Evolutionary conservation across 2,113 vertebrate genomes (phyloP).

Genomic region (Poeciliopsis occidentalis): DNA sequence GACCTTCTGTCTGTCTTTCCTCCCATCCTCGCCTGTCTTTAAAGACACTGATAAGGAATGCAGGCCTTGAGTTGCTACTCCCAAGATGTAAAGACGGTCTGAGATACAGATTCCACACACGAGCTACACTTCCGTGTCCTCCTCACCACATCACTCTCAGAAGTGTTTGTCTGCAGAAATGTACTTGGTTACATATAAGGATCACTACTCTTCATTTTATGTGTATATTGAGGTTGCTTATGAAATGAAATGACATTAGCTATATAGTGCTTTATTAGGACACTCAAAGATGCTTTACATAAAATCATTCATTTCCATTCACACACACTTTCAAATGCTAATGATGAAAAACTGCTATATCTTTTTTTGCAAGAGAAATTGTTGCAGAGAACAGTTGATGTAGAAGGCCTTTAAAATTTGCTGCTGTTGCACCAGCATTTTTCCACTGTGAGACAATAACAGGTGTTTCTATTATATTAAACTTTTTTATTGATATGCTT

Average conservation of each 20-base stretch:
- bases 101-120: slow-evolving; percentile 41
- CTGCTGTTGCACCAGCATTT: too few relatives aligned
- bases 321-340: too few relatives aligned
- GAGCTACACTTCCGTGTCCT: slow-evolving; percentile 1
- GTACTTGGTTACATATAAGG: neutral
- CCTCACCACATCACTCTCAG: neutral
- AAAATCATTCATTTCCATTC: too few relatives aligned
- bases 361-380: neutral
- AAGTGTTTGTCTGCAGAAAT: neutral
- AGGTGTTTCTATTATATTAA: too few relatives aligned
- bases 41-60: slow-evolving; percentile 45
- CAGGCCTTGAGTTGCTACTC: slow-evolving; percentile 60
- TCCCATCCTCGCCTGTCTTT: slow-evolving; percentile 61
- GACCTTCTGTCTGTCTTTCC: slow-evolving; percentile 56
- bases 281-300: too few relatives aligned
- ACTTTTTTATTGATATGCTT: too few relatives aligned
- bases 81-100: slow-evolving; percentile 63
- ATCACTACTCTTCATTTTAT: too few relatives aligned
- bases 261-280: too few relatives aligned
- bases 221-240: neutral
- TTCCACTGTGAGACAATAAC: too few relatives aligned
- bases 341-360: neutral
- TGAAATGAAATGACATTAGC: too few relatives aligned
- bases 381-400: slow-evolving; percentile 7
- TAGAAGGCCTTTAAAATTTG: neutral